These are phyloP conservation scores for Xerus inauris DNA, from an alignment of 2,113 vertebrate genomes.

Conservation along the genomic window DNA sequence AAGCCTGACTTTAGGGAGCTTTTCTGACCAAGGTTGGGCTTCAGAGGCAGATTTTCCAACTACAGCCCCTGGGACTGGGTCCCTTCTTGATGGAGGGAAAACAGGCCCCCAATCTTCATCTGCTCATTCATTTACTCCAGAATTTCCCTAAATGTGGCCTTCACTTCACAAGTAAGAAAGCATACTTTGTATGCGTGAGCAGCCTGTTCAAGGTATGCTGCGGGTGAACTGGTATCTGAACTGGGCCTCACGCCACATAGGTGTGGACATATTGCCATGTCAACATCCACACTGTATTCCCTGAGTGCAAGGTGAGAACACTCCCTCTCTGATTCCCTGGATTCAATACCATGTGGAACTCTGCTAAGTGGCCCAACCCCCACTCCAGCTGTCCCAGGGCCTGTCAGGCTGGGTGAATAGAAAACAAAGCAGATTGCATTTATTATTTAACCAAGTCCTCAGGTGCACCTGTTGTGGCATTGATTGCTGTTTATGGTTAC, in stretches of 20 bases:
- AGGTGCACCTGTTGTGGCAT: background rate
- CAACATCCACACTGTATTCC: background rate
- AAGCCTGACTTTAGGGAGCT: background rate
- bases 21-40: background rate
- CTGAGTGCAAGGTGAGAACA: background rate
- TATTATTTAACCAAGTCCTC: conserved; percentile 45
- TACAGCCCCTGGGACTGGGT: accelerated
- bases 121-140: background rate
- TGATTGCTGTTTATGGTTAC: background rate
- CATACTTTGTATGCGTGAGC: background rate
- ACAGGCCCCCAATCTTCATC: background rate
- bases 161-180: background rate
- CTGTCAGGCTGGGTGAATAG: background rate
- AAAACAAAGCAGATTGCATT: background rate
- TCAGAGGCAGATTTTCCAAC: background rate
- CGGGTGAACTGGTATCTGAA: background rate
- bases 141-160: background rate
- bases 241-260: accelerated
- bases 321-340: background rate
- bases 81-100: background rate
- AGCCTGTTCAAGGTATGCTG: background rate
- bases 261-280: background rate
- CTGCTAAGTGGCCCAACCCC: background rate
- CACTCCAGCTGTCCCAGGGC: background rate
- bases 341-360: background rate